Evolutionary conservation across 2,888 invertebrate genomes (phyloP), one percentile per base, ranked within the genome.

Genomic region (Lochmaea capreae): DNA sequence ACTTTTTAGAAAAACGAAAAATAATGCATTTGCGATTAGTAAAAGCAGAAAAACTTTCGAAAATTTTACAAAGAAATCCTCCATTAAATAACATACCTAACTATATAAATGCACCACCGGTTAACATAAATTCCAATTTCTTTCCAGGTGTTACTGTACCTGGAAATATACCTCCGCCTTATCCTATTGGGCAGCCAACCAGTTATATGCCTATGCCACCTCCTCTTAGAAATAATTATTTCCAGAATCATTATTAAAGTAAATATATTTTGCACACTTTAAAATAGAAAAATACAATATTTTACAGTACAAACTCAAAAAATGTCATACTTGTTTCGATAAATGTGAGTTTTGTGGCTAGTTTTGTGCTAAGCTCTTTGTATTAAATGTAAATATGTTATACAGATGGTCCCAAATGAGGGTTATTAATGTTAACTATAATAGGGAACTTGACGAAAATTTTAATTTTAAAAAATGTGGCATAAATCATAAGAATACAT

Each of bases 1-100:
- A 94, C 73, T 99, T 97, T 86, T 89, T 95, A 72, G 90, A 91
- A 0, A 90, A 91, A 76, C 91, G 98, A 62, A 92, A 93, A 81
- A 84, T 91, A 52, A 94, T 95, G 89, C 96, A 97, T 85, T 85
- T 93, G 77, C 90, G 97, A 66, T 93, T 95, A 84, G 93, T 98
- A 12, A 98, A 98, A 88, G 93, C 96, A 0, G 98, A 99, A 78
- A 98, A 98, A 89, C 93, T 99, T 93, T 89, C 91, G 65, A 95
- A 95, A 83, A 86, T 95, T 12, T 88, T 94, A 75, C 83, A 86
- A 14, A 81, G 85, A 43, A 85, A 86, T 77, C 83, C 84, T 8
- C 75, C 80, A n/a, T 59, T 84, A n/a, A 83, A 78, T 65, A 80
- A 82, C 82, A 79, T 83, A 67, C 83, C 83, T 6, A 87, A 83